Percentiles rank a stretch among this genome's conserved stretches.
These are phyloP conservation scores for Paraescarpia echinospica DNA, from an alignment of 1,140 invertebrate species.

Conservation along the genomic window DNA sequence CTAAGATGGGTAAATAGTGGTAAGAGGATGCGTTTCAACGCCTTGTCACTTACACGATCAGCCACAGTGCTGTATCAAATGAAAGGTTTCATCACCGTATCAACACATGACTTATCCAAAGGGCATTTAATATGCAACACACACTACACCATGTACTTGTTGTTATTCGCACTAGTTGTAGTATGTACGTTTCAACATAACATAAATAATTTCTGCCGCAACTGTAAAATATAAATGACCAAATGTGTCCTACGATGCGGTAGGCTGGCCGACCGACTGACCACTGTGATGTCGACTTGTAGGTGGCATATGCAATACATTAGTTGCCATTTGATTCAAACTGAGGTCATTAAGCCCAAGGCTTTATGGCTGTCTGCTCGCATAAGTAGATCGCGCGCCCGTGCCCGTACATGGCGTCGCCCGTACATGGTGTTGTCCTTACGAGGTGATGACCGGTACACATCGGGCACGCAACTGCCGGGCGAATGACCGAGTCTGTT, in stretches of 20 bases:
- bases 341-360: not conserved
- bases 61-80: not conserved
- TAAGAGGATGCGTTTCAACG: not conserved
- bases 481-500: too few relatives aligned
- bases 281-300: not conserved
- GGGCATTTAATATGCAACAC: not conserved
- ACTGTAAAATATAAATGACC: not conserved
- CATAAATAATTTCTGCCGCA: not conserved
- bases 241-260: not conserved
- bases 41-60: not conserved
- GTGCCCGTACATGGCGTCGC: too few relatives aligned
- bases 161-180: not conserved
- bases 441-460: not conserved
- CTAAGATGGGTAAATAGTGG: not conserved
- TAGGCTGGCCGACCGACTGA: not conserved
- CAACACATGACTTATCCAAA: not conserved
- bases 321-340: not conserved
- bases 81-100: not conserved
- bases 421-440: too few relatives aligned
- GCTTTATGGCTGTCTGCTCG: not conserved
- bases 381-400: not conserved
- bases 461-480: not conserved
- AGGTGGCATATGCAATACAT: not conserved
- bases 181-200: not conserved
- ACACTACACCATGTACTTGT: not conserved